phyloP scores from a whole-genome alignment of 2,113 vertebrate species.

The Mustelus asterias region DNA sequence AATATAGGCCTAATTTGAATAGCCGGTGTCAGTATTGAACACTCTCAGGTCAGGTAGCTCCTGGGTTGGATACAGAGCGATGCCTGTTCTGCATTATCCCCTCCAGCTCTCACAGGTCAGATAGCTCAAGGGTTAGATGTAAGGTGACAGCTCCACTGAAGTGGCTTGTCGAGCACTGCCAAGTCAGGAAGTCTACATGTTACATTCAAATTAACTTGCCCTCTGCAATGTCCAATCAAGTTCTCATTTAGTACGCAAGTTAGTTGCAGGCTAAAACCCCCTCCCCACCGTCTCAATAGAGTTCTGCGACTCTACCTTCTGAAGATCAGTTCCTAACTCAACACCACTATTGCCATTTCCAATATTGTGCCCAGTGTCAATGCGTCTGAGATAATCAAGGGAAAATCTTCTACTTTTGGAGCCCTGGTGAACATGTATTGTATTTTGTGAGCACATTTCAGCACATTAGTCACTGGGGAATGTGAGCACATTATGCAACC shows the following conservation, averaged over 20 bases:
- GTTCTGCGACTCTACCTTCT: not conserved
- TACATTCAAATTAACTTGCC: not conserved
- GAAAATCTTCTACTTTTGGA: not conserved
- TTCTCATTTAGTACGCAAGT: not conserved
- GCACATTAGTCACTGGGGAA: not conserved
- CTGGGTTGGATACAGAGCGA: not conserved
- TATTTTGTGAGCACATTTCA: not conserved
- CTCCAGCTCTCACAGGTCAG: constrained; percentile 7
- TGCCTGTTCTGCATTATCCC: not conserved
- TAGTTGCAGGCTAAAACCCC: not conserved
- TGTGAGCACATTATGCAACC: not conserved
- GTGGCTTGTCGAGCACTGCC: not conserved
- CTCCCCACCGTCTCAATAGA: too few species aligned
- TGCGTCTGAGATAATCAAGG: not conserved
- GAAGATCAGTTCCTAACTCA: not conserved
- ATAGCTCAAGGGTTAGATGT: constrained; percentile 15
- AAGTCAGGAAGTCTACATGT: not conserved
- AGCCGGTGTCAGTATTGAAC: constrained; percentile 18
- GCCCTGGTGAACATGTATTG: not conserved
- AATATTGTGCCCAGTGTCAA: not conserved
- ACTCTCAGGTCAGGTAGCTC: not conserved
- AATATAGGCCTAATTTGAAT: not conserved
- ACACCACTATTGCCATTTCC: not conserved
- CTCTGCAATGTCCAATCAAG: not conserved
- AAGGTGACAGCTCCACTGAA: not conserved